Base-by-base conservation (phyloP, 2,113 vertebrate species). In the Callithrix jacchus region DNA sequence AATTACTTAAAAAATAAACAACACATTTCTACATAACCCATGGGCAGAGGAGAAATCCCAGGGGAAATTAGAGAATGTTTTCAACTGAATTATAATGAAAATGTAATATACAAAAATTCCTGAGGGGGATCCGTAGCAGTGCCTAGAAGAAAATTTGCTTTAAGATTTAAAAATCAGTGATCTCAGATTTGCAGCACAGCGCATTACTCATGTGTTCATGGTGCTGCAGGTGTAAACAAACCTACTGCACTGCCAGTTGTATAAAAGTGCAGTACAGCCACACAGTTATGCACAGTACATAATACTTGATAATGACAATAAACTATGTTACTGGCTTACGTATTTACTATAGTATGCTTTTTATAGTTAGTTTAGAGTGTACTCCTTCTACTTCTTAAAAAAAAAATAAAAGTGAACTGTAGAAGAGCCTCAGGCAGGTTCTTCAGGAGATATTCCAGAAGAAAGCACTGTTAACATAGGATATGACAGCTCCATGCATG, bases 1-100 rank as follows among this genome's bases (percentile, higher is more conserved):
- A 71, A 56, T 82, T 61, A 81, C 71, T 82, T 23, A 25, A 77
- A 89, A 89, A 94, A 32, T 49, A 79, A 97, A 85, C 54, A 88
- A 82, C 18, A 76, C 49, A 56, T 84, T 92, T 80, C 27, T 85
- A 85, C 92, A 45, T 85, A 94, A 80, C 27, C 45, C 52, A 93
- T 3, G 5, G 42, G 23, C n/a, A 97, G 61, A 93, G 32, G 56
- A 88, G 61, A 94, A 89, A 66, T 66, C 6, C 30, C 35, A 54
- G 80, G 42, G 20, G 30, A 88, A 84, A 95, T 73, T 54, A 88
- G 6, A 58, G 37, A 92, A 49, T 2, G 56, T 64, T 80, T 89
- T 76, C 10, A 76, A 81, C 14, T 66, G 35, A 74, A 40, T 74
- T 40, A 40, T 94, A 85, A 86, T 74, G 47, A 89, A 95, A 95